phyloP scores from a whole-genome alignment of 2,888 invertebrate species.

The Scaptodrosophila latifasciaeformis region DNA sequence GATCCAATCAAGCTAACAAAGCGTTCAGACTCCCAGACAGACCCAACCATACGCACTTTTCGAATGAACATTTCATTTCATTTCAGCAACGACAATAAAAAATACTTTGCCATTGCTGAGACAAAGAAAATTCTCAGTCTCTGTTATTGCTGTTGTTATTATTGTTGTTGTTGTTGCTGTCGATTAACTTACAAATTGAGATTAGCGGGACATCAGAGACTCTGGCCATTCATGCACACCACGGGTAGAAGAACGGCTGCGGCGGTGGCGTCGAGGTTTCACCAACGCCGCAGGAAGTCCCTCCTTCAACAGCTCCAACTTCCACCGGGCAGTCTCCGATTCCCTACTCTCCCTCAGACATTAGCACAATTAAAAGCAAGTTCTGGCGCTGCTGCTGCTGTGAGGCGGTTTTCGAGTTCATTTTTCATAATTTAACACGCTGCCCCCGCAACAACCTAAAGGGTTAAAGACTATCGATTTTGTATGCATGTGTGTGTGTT shows the following conservation, averaged over 20 bases:
- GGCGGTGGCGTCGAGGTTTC: no score
- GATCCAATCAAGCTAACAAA: conserved; percentile 53
- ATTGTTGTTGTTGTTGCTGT: conserved; percentile 42
- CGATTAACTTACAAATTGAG: conserved; percentile 72
- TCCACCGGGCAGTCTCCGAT: conserved; percentile 20
- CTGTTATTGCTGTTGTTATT: conserved; percentile 6
- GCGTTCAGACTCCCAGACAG: background rate
- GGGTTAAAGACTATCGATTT: conserved; percentile 45
- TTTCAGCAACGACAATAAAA: conserved; percentile 45
- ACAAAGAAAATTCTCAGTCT: conserved; percentile 5
- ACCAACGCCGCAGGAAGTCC: conserved; percentile 50
- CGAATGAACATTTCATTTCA: conserved; percentile 57
- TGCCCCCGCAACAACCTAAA: conserved; percentile 57
- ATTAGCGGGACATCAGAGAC: conserved; percentile 70
- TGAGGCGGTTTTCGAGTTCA: conserved; percentile 53
- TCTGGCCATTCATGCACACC: no score
- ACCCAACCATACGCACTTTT: conserved; percentile 16
- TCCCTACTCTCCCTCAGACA: conserved; percentile 28
- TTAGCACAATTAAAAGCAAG: conserved; percentile 68
- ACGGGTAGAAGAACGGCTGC: no score
- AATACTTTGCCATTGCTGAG: no score
- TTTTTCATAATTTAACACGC: conserved; percentile 70
- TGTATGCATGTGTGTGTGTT: background rate
- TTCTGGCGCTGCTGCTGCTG: conserved; percentile 36
- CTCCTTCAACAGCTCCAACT: conserved; percentile 44